These are phyloP conservation scores for Acestrorhynchus altus DNA, from an alignment of 2,797 vertebrate species.

Conservation along the genomic window DNA sequence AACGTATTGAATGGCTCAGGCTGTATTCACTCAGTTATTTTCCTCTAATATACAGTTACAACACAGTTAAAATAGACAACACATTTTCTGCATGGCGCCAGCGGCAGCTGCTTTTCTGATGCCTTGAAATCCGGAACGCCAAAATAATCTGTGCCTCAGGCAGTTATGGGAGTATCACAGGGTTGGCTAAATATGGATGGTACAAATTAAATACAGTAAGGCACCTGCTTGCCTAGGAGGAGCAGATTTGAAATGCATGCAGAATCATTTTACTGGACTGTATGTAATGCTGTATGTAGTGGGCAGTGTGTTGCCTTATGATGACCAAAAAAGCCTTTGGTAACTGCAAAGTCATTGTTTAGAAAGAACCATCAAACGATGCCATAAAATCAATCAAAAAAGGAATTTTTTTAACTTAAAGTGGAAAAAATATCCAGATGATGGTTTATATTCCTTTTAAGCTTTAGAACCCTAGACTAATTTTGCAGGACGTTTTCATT, in stretches of 20 bases:
- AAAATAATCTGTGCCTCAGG: constrained; percentile 71
- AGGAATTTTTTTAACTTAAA: too few species aligned
- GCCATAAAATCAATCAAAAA: too few species aligned
- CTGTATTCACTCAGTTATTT: constrained; percentile 42
- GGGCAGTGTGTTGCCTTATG: not conserved
- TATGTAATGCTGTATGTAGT: not conserved
- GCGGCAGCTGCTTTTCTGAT: constrained; percentile 72
- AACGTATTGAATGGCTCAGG: constrained; percentile 37
- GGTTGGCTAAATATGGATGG: constrained; percentile 73
- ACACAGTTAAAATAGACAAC: constrained; percentile 76
- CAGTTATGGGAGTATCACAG: constrained; percentile 56
- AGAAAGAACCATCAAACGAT: too few species aligned
- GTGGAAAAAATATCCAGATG: too few species aligned
- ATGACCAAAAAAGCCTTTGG: too few species aligned
- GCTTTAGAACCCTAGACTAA: too few species aligned
- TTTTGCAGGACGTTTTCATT: too few species aligned
- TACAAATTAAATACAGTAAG: constrained; percentile 55
- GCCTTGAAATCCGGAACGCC: constrained; percentile 64
- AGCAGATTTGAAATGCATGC: constrained; percentile 10
- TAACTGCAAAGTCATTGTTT: too few species aligned
- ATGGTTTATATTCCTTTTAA: too few species aligned
- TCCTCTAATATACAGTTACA: constrained; percentile 71
- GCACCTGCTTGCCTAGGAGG: constrained; percentile 43
- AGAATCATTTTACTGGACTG: not conserved
- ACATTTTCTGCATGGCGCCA: constrained; percentile 67